phyloP scores from a whole-genome alignment of 2,113 vertebrate species.

The Merops nubicus region DNA sequence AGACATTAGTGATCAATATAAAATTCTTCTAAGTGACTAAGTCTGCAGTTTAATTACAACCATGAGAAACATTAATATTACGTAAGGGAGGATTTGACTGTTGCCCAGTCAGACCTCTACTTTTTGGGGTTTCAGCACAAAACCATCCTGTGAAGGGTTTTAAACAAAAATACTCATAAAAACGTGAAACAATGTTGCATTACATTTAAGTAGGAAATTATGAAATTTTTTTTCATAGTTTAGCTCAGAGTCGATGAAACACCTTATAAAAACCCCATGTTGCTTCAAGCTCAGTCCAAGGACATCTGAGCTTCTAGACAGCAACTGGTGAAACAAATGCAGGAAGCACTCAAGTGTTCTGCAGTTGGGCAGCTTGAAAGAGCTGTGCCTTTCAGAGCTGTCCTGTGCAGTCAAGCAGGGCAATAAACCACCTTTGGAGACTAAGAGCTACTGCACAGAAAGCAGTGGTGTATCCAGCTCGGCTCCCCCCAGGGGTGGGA shows the following conservation, averaged over 20 bases:
- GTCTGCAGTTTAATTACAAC: not conserved
- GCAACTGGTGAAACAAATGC: not conserved
- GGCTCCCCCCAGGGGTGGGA: rapidly evolving
- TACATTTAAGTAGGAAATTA: not conserved
- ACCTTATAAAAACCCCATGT: rapidly evolving
- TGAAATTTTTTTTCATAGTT: not conserved
- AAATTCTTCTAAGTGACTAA: not conserved
- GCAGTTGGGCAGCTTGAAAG: not conserved
- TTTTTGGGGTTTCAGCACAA: not conserved
- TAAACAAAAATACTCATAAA: not conserved
- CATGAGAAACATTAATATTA: not conserved
- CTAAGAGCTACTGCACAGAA: rapidly evolving
- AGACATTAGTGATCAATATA: not conserved
- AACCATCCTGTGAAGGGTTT: not conserved
- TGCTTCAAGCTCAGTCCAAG: not conserved
- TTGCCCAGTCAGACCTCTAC: not conserved
- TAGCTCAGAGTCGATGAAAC: not conserved
- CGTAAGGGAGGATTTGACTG: not conserved
- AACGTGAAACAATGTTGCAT: not conserved
- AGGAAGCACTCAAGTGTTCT: not conserved
- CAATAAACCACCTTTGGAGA: not conserved
- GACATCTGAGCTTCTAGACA: not conserved
- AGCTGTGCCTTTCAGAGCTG: too few species aligned
- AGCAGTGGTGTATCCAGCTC: not conserved
- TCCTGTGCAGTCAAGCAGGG: not conserved